Evolutionary conservation across 1,140 invertebrate genomes (phyloP).

Genomic region (Homalodisca vitripennis): DNA sequence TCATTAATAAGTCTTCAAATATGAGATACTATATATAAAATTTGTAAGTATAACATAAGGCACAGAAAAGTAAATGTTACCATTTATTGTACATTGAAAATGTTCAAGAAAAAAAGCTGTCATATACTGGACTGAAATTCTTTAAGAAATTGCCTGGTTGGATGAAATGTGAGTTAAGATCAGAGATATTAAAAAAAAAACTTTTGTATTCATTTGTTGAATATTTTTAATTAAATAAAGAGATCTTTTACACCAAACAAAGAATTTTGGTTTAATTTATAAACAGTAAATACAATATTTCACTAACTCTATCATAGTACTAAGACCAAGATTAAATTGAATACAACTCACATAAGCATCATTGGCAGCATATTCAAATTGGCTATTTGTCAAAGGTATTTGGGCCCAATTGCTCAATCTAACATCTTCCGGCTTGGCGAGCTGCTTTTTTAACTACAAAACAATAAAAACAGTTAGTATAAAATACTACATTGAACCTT

Average conservation of each 20-base stretch:
- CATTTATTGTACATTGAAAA: too few relatives aligned
- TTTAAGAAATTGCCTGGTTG: too few relatives aligned
- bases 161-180: background rate
- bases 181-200: background rate
- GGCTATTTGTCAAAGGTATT: slow-evolving; percentile 54
- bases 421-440: slow-evolving; percentile 57
- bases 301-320: background rate
- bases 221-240: too few relatives aligned
- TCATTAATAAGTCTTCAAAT: too few relatives aligned
- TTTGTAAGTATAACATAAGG: too few relatives aligned
- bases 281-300: too few relatives aligned
- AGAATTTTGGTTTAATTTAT: too few relatives aligned
- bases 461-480: background rate
- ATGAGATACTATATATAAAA: too few relatives aligned
- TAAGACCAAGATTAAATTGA: background rate
- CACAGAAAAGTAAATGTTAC: too few relatives aligned
- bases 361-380: slow-evolving; percentile 62
- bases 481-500: background rate
- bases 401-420: slow-evolving; percentile 62
- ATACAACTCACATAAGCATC: slow-evolving; percentile 60
- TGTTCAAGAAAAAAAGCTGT: too few relatives aligned
- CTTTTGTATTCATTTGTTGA: background rate
- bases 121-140: too few relatives aligned
- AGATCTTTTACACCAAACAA: too few relatives aligned
- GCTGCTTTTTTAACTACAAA: slow-evolving; percentile 50